These are phyloP conservation scores for Donacobius atricapilla DNA, from an alignment of 2,113 vertebrate species.

Conservation along the genomic window DNA sequence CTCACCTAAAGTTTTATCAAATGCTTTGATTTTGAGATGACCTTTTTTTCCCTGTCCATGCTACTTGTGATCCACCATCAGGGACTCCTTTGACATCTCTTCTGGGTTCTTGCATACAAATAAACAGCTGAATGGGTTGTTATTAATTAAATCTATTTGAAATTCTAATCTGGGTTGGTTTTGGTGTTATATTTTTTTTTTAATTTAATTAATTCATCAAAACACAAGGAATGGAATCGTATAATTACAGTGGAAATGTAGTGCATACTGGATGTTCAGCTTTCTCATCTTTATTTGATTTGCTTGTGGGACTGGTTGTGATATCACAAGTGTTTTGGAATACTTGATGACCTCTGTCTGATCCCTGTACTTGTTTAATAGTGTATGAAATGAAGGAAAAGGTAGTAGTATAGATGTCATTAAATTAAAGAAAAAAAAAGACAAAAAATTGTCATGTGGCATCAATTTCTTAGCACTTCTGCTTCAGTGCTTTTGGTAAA, in stretches of 20 bases:
- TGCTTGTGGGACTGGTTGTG: neutral
- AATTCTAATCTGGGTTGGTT: neutral
- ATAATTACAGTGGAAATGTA: neutral
- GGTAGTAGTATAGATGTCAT: neutral
- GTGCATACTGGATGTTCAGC: neutral
- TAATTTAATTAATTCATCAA: neutral
- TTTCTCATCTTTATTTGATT: neutral
- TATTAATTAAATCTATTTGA: neutral
- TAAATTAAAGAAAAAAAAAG: neutral
- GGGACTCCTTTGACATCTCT: neutral
- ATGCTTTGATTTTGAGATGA: neutral
- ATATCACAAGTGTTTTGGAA: neutral
- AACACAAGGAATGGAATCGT: neutral
- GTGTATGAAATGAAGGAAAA: neutral
- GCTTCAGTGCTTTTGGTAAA: neutral
- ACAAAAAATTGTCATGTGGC: neutral
- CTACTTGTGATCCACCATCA: neutral
- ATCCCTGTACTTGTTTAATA: neutral
- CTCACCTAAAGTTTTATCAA: neutral
- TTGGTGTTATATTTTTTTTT: too few species aligned
- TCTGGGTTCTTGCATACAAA: neutral
- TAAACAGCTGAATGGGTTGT: neutral
- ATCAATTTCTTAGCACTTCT: neutral
- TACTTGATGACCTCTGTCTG: neutral
- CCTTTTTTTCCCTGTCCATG: neutral